phyloP scores from a whole-genome alignment of 2,797 vertebrate species.

The Phylloscopus collybita region DNA sequence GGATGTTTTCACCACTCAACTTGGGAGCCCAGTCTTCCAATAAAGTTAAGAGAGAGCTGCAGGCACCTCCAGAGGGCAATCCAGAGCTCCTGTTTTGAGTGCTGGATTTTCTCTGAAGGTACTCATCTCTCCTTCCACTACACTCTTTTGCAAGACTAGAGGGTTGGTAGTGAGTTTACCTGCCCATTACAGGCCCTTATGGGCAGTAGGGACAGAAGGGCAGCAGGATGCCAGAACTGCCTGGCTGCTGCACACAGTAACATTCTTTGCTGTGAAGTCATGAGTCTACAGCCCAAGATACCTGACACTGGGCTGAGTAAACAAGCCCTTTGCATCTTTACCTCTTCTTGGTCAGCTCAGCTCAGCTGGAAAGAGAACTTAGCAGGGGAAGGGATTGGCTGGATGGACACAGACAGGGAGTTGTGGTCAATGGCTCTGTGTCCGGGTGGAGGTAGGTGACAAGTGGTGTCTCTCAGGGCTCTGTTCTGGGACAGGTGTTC shows the following conservation, averaged over 20 bases:
- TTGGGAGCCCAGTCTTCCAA: background rate
- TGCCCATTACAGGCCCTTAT: background rate
- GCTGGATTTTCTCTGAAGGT: background rate
- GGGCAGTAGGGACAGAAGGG: background rate
- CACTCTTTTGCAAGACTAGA: background rate
- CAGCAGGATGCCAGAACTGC: background rate
- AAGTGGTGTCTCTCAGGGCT: background rate
- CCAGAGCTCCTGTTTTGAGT: background rate
- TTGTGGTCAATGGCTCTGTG: background rate
- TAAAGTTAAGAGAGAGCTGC: background rate
- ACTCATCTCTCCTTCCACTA: background rate
- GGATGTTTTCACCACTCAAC: background rate
- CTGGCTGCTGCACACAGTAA: background rate
- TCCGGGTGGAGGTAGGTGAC: background rate
- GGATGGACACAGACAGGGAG: background rate
- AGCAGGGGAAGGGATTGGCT: background rate
- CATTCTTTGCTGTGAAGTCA: background rate
- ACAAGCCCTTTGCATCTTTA: background rate
- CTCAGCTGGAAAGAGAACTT: background rate
- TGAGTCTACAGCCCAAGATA: background rate
- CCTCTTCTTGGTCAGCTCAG: background rate
- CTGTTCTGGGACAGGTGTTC: background rate
- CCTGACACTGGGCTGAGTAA: background rate
- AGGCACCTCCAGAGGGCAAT: constrained; percentile 35
- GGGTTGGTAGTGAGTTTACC: background rate